Evolutionary conservation across 2,113 vertebrate genomes (phyloP), one percentile per base, ranked within the genome.

Genomic region (Eurystomus gularis): DNA sequence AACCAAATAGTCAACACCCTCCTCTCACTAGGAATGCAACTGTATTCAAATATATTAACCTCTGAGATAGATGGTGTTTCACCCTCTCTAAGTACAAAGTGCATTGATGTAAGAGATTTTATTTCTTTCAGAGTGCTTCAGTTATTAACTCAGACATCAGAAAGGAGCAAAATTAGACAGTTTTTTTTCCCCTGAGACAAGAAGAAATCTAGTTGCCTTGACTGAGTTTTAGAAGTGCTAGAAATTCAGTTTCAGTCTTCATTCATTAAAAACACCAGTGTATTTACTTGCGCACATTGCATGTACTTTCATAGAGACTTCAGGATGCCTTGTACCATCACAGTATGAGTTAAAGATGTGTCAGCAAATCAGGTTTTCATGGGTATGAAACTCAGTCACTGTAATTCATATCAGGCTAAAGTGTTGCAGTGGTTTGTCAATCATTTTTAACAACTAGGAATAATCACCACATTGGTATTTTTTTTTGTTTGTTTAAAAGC

Each of bases 101-200:
- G 19, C 44, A 54, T 52, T 69, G 64, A 60, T 0, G 0, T 72
- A 61, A 86, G 37, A 58, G 61, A 91, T 77, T 72, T 90, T 86
- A 31, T 48, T 79, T 87, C 57, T 52, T 93, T 61, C 69, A 61
- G 42, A 82, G 52, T 39, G 58, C 39, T 80, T 71, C 61, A 79
- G 40, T 71, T 33, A 93, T 95, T 94, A 90, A 94, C 97, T 93
- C 91, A 85, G 91, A 51, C 68, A 94, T 17, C 35, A 48, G 39
- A 87, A 58, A 51, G 62, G 13, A 68, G 69, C 20, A 92, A 97
- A 93, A 88, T 93, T 70, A 93, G 87, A 86, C 21, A 79, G 72
- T 62, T 92, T 80, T 70, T 40, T 37, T 77, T 51, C 44, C 57
- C 68, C 57, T 71, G 31, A 94, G 73, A 95, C 65, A 76, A 88